Percentiles rank a stretch among this genome's conserved stretches.
These are phyloP conservation scores for Acanthosepion lycidas DNA, from an alignment of 2,888 invertebrate genomes.

Conservation along the genomic window DNA sequence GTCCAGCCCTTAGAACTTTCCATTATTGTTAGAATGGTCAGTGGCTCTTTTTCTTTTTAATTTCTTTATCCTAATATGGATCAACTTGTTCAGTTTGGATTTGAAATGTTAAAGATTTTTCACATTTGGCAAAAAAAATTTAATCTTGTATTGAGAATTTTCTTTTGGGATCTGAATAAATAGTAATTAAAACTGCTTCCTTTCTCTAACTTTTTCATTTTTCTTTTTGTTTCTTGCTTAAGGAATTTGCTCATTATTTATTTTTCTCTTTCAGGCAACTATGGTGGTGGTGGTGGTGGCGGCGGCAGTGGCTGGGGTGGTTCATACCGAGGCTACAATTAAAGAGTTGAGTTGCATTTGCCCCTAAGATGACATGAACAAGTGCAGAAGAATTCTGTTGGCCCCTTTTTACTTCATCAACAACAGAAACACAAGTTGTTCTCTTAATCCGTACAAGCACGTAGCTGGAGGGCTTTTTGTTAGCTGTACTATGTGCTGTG, in stretches of 20 bases:
- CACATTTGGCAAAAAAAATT: too few relatives aligned
- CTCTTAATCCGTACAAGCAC: not conserved
- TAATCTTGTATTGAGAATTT: too few relatives aligned
- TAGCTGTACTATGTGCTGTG: not conserved
- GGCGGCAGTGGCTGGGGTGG: not conserved
- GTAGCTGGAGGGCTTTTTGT: not conserved
- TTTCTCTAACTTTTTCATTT: too few relatives aligned
- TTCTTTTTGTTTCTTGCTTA: too few relatives aligned
- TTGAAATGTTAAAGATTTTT: too few relatives aligned
- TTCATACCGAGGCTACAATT: slow-evolving; percentile 33
- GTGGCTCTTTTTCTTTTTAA: too few relatives aligned
- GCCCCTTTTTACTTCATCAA: not conserved
- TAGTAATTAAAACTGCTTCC: too few relatives aligned
- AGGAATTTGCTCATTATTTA: not conserved
- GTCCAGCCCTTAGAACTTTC: too few relatives aligned
- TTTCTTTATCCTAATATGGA: too few relatives aligned
- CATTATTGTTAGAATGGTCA: too few relatives aligned
- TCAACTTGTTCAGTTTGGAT: too few relatives aligned
- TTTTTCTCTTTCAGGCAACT: not conserved
- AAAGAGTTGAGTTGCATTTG: not conserved
- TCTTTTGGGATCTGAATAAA: too few relatives aligned
- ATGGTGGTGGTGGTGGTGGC: not conserved
- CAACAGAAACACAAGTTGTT: not conserved
- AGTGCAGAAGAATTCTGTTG: not conserved
- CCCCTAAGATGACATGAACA: not conserved